These are phyloP conservation scores for Orius insidiosus DNA, from an alignment of 1,140 invertebrate species.

Conservation along the genomic window DNA sequence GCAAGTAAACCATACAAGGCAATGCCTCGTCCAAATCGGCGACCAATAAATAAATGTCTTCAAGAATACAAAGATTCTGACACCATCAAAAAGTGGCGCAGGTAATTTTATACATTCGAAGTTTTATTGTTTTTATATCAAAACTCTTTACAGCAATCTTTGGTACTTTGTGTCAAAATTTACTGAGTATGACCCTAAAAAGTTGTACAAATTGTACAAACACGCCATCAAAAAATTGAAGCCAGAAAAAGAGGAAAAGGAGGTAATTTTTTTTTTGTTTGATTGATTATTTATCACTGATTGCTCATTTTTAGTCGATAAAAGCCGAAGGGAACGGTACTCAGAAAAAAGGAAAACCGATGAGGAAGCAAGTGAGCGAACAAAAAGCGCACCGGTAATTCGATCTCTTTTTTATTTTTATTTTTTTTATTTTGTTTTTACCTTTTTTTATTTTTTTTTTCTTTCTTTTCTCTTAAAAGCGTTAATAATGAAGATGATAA, in stretches of 20 bases:
- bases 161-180: slow-evolving; percentile 99
- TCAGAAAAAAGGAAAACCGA: slow-evolving; percentile 11
- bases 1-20: slow-evolving; percentile 69
- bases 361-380: slow-evolving; percentile 5
- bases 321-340: slow-evolving; percentile 14
- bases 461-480: neutral
- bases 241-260: slow-evolving; percentile 22
- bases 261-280: neutral
- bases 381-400: slow-evolving; percentile 5
- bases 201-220: slow-evolving; percentile 80
- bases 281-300: neutral
- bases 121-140: too few species aligned
- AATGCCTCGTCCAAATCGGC: slow-evolving; percentile 83
- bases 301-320: too few species aligned
- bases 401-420: too few species aligned
- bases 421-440: neutral
- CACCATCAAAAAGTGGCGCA: slow-evolving; percentile 80
- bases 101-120: too few species aligned
- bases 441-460: too few species aligned
- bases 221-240: slow-evolving; percentile 57
- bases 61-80: slow-evolving; percentile 66
- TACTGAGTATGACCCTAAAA: slow-evolving; percentile 86
- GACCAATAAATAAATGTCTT: slow-evolving; percentile 82
- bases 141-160: slow-evolving; percentile 68
- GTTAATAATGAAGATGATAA: slow-evolving; percentile 2